phyloP scores from a whole-genome alignment of 2,888 invertebrate species.

The Malacosoma neustria region DNA sequence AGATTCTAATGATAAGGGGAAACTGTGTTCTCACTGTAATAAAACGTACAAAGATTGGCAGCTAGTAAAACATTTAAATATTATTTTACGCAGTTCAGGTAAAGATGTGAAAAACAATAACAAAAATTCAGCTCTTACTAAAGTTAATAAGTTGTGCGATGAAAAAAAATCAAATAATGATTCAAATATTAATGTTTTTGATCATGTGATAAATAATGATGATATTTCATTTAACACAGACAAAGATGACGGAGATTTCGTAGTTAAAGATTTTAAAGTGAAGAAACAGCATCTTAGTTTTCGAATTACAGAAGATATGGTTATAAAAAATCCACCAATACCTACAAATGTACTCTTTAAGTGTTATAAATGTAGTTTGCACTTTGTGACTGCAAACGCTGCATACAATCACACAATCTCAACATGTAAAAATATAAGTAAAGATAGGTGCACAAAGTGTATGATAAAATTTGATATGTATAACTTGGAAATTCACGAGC shows the following conservation, averaged over 20 bases:
- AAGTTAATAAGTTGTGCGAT: no score
- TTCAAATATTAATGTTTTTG: no score
- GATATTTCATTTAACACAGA: no score
- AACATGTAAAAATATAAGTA: not conserved
- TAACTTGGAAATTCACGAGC: not conserved
- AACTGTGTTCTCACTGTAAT: not conserved
- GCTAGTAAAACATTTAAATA: no score
- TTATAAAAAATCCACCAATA: not conserved
- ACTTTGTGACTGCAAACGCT: not conserved
- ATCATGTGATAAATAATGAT: no score
- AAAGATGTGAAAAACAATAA: no score
- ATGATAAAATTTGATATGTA: not conserved
- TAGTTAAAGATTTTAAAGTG: no score
- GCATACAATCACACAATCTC: not conserved
- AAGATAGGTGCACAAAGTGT: not conserved
- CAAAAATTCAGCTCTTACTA: no score
- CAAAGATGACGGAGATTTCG: no score
- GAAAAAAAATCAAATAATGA: no score
- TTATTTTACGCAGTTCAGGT: no score
- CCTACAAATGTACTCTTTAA: not conserved
- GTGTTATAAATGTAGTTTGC: not conserved
- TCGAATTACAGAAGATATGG: not conserved
- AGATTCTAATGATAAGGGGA: not conserved
- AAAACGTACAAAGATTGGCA: not conserved
- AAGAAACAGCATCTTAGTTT: not conserved